Evolutionary conservation across 2,113 vertebrate species (phyloP).

Genomic region (Junco hyemalis): DNA sequence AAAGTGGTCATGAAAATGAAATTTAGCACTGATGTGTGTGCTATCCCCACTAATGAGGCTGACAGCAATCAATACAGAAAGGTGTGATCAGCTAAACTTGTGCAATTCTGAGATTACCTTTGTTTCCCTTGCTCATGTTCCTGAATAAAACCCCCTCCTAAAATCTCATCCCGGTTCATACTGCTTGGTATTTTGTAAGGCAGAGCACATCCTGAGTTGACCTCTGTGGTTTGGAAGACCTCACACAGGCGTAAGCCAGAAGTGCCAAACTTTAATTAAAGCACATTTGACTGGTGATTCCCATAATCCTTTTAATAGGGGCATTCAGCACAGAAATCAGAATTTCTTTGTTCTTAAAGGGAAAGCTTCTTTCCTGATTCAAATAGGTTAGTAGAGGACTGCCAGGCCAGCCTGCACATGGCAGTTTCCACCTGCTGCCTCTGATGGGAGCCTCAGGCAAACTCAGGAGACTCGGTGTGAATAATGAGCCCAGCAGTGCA

Average conservation of each 20-base stretch:
- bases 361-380: background rate
- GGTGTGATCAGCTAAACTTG: background rate
- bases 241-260: background rate
- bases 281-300: background rate
- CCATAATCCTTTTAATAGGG: background rate
- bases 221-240: background rate
- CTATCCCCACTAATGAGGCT: background rate
- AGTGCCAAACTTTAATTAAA: constrained; percentile 48
- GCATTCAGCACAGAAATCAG: background rate
- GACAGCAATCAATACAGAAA: background rate
- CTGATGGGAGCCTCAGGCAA: background rate
- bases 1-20: background rate
- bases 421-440: background rate
- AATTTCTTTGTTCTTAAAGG: background rate
- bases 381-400: background rate
- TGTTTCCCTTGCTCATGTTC: background rate
- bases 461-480: background rate
- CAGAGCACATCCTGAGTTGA: background rate
- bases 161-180: background rate
- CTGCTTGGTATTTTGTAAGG: background rate
- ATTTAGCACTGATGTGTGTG: background rate
- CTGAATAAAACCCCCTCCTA: background rate
- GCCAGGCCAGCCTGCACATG: background rate
- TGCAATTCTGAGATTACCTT: background rate
- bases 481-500: accelerated